phyloP scores from a whole-genome alignment of 1,140 invertebrate species.

The Atopsyche davidsoni region DNA sequence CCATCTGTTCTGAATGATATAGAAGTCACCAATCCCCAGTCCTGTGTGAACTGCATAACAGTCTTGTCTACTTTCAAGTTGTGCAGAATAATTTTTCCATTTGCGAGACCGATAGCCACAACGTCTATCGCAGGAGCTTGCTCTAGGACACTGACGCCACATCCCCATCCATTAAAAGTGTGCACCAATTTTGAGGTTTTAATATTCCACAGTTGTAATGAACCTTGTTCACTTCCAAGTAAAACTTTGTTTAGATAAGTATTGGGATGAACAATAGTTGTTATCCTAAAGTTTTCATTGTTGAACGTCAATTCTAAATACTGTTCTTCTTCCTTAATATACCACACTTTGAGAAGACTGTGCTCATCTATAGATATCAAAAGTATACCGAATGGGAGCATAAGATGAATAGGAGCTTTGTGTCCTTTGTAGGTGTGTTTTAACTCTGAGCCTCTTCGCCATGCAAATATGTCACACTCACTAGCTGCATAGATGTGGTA shows the following conservation, averaged over 20 bases:
- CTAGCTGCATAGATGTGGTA: slow-evolving; percentile 79
- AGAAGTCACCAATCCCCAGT: slow-evolving; percentile 82
- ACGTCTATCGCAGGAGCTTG: slow-evolving; percentile 87
- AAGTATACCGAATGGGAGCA: slow-evolving; percentile 84
- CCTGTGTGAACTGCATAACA: slow-evolving; percentile 82
- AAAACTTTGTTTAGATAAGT: slow-evolving; percentile 94
- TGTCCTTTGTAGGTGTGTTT: slow-evolving; percentile 80
- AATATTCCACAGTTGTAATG: slow-evolving; percentile 88
- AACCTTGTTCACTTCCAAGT: slow-evolving; percentile 84
- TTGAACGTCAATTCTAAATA: slow-evolving; percentile 67
- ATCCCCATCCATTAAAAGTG: slow-evolving; percentile 73
- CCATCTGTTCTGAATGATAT: slow-evolving; percentile 86
- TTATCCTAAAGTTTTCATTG: slow-evolving; percentile 67
- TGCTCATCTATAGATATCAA: slow-evolving; percentile 79
- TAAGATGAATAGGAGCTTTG: slow-evolving; percentile 59
- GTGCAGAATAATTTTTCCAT: slow-evolving; percentile 80
- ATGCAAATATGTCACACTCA: slow-evolving; percentile 75
- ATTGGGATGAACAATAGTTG: slow-evolving; percentile 76
- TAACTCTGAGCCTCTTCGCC: slow-evolving; percentile 81
- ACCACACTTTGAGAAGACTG: slow-evolving; percentile 77
- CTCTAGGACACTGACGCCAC: slow-evolving; percentile 65
- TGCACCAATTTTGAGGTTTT: slow-evolving; percentile 72
- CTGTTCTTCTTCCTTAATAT: slow-evolving; percentile 68
- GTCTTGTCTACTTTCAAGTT: slow-evolving; percentile 85
- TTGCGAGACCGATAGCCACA: slow-evolving; percentile 75